phyloP scores from a whole-genome alignment of 2,797 vertebrate genomes.

The Linurgus olivaceus region DNA sequence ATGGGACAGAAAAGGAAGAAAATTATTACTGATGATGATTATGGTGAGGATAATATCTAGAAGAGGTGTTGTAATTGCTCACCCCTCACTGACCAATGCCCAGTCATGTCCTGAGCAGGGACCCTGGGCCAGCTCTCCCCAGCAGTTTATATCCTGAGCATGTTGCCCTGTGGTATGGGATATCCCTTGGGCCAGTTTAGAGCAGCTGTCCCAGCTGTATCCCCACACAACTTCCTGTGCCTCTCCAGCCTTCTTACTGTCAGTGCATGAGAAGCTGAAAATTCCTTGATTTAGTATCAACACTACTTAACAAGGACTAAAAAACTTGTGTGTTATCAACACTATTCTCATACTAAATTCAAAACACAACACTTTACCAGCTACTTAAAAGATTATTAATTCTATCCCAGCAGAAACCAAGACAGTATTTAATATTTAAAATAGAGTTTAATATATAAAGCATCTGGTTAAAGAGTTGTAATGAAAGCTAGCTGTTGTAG shows the following conservation, averaged over 20 bases:
- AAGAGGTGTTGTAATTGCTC: neutral
- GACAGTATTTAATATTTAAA: neutral
- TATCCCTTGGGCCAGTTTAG: neutral
- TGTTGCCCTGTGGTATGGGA: neutral
- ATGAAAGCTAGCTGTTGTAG: neutral
- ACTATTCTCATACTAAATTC: neutral
- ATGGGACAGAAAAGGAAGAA: neutral
- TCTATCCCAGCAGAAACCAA: neutral
- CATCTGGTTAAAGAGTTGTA: neutral
- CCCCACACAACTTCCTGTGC: neutral
- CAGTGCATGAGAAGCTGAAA: neutral
- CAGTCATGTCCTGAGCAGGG: neutral
- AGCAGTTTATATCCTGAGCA: neutral
- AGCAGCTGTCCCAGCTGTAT: neutral
- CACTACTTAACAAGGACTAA: neutral
- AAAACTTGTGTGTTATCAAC: neutral
- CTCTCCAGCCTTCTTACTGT: neutral
- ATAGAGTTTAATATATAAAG: neutral
- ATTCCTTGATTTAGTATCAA: neutral
- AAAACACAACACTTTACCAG: neutral
- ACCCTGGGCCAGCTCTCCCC: neutral
- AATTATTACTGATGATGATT: neutral
- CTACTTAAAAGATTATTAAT: neutral
- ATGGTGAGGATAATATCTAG: neutral
- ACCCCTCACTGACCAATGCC: accelerated